Base-by-base conservation (phyloP, 2,797 vertebrate species). In the Gambusia yucatana region DNA sequence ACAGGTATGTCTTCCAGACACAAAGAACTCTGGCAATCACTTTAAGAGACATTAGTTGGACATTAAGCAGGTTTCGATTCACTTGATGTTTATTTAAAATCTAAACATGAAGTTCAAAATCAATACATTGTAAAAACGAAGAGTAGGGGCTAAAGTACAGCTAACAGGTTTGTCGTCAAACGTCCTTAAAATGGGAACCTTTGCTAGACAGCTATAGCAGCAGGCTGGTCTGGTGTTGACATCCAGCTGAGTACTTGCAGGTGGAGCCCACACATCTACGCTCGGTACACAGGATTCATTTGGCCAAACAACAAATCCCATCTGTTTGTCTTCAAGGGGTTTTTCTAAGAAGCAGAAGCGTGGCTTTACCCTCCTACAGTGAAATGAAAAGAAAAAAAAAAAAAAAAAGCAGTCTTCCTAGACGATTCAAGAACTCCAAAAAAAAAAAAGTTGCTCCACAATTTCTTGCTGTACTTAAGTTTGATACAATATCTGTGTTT, bases 261-360 rank as follows among this genome's bases (percentile, higher is more conserved):
- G 84, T 87, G 81, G 77, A 77, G 72, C 77, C 83, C 73, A 69
- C 78, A 83, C 74, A 76, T 72, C 75, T 75, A 43, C 57, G 46
- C 59, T 73, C 46, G 63, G 63, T 55, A 52, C 77, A 86, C 63
- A 78, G 76, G 81, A 74, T 76, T 83, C 78, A 84, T 82, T 82
- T 82, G 65, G 77, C 48, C 61, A 75, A 83, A 91, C 84, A 67
- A 78, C 73, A 91, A 84, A 84, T 80, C 82, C 73, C 81, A 85
- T 81, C 86, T 91, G 86, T 70, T 80, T 46, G 57, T 61, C 69
- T 79, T 82, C 72, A 85, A 63, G 72, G 72, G 48, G 39, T 80
- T 77, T 33, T 14, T 69, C 3, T 28, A 79, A 33, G 63, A 82
- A 69, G 50, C 25, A 77, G 39, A 75, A 57, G 75, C 44, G 47